Conservation (phyloP, 2,888 invertebrate genomes). For the Ceratothoa steindachneri region DNA sequence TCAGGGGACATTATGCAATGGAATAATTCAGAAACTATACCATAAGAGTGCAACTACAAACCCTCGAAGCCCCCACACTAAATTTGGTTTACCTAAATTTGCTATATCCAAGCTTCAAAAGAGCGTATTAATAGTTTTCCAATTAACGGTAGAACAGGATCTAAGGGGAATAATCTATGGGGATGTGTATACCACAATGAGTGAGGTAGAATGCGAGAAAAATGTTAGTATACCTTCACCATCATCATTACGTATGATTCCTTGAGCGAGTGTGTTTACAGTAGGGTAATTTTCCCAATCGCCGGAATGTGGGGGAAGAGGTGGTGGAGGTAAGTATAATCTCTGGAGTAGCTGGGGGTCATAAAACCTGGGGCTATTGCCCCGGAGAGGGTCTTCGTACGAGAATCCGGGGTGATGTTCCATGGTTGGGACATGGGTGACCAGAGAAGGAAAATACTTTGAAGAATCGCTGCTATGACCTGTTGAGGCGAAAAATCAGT, state of each 20-base stretch:
- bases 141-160: no score
- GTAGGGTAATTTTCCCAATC: constrained; percentile 2
- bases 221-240: constrained; percentile 4
- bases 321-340: not conserved
- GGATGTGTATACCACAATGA: no score
- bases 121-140: no score
- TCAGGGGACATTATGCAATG: no score
- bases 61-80: no score
- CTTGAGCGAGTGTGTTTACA: not conserved
- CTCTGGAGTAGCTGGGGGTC: not conserved
- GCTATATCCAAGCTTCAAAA: no score
- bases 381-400: not conserved
- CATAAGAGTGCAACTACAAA: no score
- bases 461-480: not conserved
- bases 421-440: not conserved
- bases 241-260: not conserved
- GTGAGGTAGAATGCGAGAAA: no score
- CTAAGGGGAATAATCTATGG: no score
- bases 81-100: no score
- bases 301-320: not conserved
- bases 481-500: not conserved
- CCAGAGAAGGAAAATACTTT: not conserved
- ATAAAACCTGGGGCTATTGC: not conserved
- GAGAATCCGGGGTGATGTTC: not conserved
- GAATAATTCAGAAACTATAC: no score